Evolutionary conservation across 23 tunicate genomes (phyloP).

Genomic region (Ascidia mentula): DNA sequence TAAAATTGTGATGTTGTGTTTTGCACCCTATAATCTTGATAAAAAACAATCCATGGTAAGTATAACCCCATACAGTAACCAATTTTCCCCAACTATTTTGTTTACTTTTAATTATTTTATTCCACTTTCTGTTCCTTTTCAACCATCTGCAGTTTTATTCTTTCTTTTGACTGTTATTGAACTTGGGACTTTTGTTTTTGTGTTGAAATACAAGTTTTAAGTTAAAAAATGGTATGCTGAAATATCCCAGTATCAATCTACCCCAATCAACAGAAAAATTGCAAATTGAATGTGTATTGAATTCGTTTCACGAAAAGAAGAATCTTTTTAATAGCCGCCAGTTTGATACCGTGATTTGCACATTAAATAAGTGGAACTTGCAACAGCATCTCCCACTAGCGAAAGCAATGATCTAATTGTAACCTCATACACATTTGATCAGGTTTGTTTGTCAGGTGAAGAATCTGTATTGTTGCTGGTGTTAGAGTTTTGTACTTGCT

Average conservation of each 20-base stretch:
- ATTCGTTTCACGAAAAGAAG: no score
- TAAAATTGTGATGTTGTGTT: background rate
- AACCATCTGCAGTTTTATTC: conserved; percentile 3
- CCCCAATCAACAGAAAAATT: no score
- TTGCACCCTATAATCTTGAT: background rate
- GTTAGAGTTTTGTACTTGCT: conserved; percentile 37
- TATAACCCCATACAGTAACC: background rate
- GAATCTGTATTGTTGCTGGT: background rate
- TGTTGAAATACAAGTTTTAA: conserved; percentile 5
- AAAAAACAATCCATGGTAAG: background rate
- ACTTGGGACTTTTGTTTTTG: conserved; percentile 10
- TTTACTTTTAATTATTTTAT: conserved; percentile 2
- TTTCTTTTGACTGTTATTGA: conserved; percentile 5
- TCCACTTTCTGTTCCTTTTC: conserved; percentile 12
- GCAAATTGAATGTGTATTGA: no score
- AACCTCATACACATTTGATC: background rate
- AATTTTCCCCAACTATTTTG: background rate
- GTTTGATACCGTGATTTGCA: background rate
- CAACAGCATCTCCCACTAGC: no score
- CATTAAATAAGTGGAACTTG: no score
- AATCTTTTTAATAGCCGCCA: background rate
- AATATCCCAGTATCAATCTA: no score
- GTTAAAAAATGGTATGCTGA: no score
- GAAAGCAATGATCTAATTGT: no score
- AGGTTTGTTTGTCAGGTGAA: background rate